Percentiles rank a stretch among this genome's conserved stretches.
These are phyloP conservation scores for Plestiodon gilberti DNA, from an alignment of 2,113 vertebrate species.

Conservation along the genomic window DNA sequence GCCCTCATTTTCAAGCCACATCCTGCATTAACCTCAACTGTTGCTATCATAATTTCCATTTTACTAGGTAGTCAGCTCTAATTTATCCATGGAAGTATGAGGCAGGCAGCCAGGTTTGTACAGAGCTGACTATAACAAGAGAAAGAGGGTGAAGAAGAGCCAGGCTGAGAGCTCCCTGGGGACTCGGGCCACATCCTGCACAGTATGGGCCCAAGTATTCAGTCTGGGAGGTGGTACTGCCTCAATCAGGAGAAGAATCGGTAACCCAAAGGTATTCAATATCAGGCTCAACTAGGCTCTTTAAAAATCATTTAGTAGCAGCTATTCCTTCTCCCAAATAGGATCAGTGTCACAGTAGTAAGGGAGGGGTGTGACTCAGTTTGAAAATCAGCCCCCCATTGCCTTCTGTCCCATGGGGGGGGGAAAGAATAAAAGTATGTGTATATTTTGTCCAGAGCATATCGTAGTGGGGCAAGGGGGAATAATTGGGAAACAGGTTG, in stretches of 20 bases:
- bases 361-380: too few relatives aligned
- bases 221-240: background rate
- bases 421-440: too few relatives aligned
- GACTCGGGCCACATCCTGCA: too few relatives aligned
- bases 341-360: too few relatives aligned
- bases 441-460: too few relatives aligned
- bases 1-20: background rate
- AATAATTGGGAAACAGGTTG: too few relatives aligned
- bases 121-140: background rate
- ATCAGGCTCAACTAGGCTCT: too few relatives aligned
- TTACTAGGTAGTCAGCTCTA: background rate
- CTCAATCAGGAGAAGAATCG: background rate
- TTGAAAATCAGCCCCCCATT: too few relatives aligned
- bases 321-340: too few relatives aligned
- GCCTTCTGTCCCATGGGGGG: too few relatives aligned
- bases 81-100: background rate
- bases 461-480: too few relatives aligned
- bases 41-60: background rate
- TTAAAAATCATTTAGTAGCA: too few relatives aligned
- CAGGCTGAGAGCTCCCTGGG: background rate
- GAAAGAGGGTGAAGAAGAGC: background rate
- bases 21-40: background rate
- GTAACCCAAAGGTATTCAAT: background rate
- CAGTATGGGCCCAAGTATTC: background rate
- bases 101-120: background rate